Percentiles rank a stretch among this genome's conserved stretches.
Evolutionary conservation across 1,140 invertebrate genomes (phyloP).

Genomic region (Aphidius gifuensis): DNA sequence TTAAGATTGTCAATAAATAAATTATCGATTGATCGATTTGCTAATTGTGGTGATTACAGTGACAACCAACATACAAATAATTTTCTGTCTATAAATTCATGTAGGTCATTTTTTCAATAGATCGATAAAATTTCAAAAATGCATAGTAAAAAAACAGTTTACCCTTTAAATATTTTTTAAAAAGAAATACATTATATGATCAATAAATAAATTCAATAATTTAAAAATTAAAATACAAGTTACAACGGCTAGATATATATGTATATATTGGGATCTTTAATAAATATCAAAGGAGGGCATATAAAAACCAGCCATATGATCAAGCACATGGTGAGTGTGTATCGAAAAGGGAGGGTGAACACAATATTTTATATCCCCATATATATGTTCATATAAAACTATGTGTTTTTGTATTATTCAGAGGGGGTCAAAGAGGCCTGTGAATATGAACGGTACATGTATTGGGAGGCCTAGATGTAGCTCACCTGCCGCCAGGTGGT

Average conservation of each 20-base stretch:
- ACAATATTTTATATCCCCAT: not conserved
- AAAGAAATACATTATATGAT: too few species aligned
- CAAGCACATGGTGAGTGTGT: constrained; percentile 28
- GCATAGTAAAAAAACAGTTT: too few species aligned
- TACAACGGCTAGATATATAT: too few species aligned
- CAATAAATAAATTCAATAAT: not conserved
- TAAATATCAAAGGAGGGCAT: constrained; percentile 11
- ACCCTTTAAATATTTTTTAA: too few species aligned
- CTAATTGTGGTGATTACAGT: too few species aligned
- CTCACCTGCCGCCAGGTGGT: constrained; percentile 49
- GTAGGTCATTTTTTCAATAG: too few species aligned
- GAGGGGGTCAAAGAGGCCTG: constrained; percentile 5
- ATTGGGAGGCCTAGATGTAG: constrained; percentile 27
- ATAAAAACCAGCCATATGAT: constrained; percentile 28
- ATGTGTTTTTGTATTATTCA: not conserved
- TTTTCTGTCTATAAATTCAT: too few species aligned
- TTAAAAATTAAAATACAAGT: too few species aligned
- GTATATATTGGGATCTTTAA: constrained; percentile 10
- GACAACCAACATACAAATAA: too few species aligned
- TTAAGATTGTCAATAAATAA: too few species aligned
- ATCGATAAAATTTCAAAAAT: too few species aligned
- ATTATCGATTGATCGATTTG: too few species aligned
- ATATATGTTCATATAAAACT: not conserved
- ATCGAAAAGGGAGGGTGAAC: not conserved
- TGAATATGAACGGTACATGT: constrained; percentile 16